These are phyloP conservation scores for Pterostichus madidus DNA, from an alignment of 2,888 invertebrate species.

Conservation along the genomic window DNA sequence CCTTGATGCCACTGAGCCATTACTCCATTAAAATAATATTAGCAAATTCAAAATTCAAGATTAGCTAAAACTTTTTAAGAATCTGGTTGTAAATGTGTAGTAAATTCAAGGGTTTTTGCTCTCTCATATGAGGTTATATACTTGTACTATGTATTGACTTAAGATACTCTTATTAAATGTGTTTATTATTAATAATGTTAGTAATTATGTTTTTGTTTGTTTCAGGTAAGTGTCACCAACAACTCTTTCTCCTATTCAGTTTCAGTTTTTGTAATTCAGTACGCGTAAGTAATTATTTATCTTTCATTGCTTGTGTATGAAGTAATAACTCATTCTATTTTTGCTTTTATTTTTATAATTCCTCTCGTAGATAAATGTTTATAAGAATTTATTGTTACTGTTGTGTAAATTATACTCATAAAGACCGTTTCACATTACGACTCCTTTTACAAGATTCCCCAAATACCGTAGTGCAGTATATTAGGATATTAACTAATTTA, in stretches of 20 bases:
- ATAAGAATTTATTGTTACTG: constrained; percentile 2
- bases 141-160: too few species aligned
- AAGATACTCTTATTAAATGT: too few species aligned
- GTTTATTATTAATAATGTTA: neutral
- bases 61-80: too few species aligned
- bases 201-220: constrained; percentile 28
- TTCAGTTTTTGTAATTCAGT: neutral
- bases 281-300: constrained; percentile 14
- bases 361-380: neutral
- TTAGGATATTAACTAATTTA: neutral
- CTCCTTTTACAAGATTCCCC: neutral
- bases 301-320: neutral
- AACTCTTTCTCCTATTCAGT: neutral
- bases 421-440: neutral
- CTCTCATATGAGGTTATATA: too few species aligned
- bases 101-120: too few species aligned
- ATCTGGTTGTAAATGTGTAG: too few species aligned
- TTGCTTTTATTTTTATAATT: neutral
- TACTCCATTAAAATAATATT: too few species aligned
- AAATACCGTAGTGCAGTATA: neutral
- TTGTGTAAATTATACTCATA: neutral
- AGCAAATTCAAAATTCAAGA: too few species aligned
- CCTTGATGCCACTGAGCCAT: too few species aligned
- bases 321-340: neutral
- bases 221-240: constrained; percentile 17